Evolutionary conservation across 2,888 invertebrate species (phyloP).

Genomic region (Melinopterus prodromus): DNA sequence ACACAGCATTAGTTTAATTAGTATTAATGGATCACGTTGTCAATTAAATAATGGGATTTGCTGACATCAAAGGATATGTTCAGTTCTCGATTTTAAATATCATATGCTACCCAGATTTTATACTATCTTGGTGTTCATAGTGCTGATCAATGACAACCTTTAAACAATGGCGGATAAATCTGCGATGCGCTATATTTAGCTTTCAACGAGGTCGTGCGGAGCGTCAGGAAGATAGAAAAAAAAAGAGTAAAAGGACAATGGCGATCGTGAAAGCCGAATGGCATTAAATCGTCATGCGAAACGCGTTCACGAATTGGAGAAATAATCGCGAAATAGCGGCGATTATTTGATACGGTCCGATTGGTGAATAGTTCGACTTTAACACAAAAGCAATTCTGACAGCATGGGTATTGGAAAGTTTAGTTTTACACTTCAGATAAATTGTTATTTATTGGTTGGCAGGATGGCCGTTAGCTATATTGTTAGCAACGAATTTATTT

Average conservation of each 20-base stretch:
- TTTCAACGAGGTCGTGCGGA: not conserved
- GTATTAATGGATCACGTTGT: no score
- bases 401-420: not conserved
- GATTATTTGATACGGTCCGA: constrained; percentile 4
- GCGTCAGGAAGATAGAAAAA: not conserved
- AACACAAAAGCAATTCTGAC: not conserved
- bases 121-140: not conserved
- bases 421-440: not conserved
- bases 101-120: no score
- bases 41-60: no score
- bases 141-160: not conserved
- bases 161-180: not conserved
- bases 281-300: not conserved
- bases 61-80: no score
- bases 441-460: not conserved
- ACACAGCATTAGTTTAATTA: no score
- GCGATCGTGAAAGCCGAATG: not conserved
- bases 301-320: not conserved
- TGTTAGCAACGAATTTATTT: not conserved
- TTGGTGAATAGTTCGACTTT: not conserved
- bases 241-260: not conserved
- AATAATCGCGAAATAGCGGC: not conserved
- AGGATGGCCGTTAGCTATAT: not conserved
- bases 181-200: not conserved
- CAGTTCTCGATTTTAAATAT: no score